Percentiles rank a stretch among this genome's conserved stretches.
Conservation (phyloP, 2,888 invertebrate species). For the Nephrotoma appendiculata region DNA sequence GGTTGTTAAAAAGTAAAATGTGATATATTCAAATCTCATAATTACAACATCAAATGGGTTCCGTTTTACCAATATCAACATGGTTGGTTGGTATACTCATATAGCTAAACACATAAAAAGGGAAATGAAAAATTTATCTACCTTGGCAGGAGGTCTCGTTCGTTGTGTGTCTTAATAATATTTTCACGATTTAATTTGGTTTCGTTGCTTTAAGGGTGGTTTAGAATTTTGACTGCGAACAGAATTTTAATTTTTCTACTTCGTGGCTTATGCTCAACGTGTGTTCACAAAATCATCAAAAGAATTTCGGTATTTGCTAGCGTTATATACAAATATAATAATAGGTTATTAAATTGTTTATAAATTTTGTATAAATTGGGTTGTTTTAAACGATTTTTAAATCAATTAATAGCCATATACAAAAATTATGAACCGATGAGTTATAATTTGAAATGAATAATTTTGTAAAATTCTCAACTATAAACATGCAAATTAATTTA, state of each 20-base stretch:
- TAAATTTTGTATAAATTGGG: background rate
- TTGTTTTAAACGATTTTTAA: background rate
- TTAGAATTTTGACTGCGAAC: background rate
- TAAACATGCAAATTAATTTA: background rate
- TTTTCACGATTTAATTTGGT: background rate
- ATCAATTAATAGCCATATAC: background rate
- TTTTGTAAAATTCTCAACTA: background rate
- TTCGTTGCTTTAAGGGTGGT: background rate
- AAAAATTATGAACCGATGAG: background rate
- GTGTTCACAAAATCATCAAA: background rate
- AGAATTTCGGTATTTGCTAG: background rate
- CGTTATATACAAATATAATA: background rate
- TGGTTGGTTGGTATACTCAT: background rate
- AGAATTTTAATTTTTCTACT: background rate
- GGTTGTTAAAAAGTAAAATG: background rate
- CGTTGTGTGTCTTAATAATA: background rate
- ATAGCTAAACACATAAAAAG: background rate
- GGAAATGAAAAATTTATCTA: background rate
- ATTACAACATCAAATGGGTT: background rate
- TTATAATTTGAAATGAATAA: background rate
- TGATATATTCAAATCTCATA: background rate
- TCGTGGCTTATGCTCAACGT: background rate
- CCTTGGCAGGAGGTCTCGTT: background rate
- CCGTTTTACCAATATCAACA: background rate
- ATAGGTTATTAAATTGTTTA: background rate